Evolutionary conservation across 2,888 invertebrate species (phyloP).

Genomic region (Scrobipalpa costella): DNA sequence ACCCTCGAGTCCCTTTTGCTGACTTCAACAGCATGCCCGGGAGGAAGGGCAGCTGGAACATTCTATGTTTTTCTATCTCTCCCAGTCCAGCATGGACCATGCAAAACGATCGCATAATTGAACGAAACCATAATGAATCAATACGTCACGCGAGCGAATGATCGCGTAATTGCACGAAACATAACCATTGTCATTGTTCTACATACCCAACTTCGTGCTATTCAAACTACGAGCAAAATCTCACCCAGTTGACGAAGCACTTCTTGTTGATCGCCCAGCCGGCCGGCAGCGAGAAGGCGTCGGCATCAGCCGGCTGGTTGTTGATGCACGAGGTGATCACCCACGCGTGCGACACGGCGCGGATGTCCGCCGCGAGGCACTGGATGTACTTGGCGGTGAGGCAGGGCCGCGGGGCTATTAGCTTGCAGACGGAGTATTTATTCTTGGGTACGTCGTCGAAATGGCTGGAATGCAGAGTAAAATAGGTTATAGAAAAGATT

Average conservation of each 20-base stretch:
- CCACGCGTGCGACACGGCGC: constrained; percentile 86
- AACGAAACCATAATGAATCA: too few relatives aligned
- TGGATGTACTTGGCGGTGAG: constrained; percentile 88
- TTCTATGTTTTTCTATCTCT: too few relatives aligned
- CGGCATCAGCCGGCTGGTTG: constrained; percentile 55
- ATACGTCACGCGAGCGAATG: too few relatives aligned
- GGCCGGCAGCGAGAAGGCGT: constrained; percentile 80
- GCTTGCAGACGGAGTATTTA: constrained; percentile 77
- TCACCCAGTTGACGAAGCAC: constrained; percentile 69
- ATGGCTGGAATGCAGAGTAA: constrained; percentile 51
- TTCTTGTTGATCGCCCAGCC: constrained; percentile 81
- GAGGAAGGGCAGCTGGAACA: too few relatives aligned
- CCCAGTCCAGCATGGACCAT: too few relatives aligned
- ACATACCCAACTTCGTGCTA: too few relatives aligned
- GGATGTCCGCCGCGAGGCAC: constrained; percentile 84
- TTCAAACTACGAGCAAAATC: too few relatives aligned
- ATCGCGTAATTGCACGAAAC: background rate
- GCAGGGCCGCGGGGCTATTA: constrained; percentile 86
- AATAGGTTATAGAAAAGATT: constrained; percentile 9
- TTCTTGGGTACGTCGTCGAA: constrained; percentile 78
- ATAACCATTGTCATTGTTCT: too few relatives aligned
- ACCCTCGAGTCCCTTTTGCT: too few relatives aligned
- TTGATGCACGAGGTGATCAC: constrained; percentile 82
- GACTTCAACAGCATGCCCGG: too few relatives aligned
- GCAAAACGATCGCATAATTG: too few relatives aligned